Evolutionary conservation across 2,113 vertebrate species (phyloP).

Genomic region (Ptyas mucosa): DNA sequence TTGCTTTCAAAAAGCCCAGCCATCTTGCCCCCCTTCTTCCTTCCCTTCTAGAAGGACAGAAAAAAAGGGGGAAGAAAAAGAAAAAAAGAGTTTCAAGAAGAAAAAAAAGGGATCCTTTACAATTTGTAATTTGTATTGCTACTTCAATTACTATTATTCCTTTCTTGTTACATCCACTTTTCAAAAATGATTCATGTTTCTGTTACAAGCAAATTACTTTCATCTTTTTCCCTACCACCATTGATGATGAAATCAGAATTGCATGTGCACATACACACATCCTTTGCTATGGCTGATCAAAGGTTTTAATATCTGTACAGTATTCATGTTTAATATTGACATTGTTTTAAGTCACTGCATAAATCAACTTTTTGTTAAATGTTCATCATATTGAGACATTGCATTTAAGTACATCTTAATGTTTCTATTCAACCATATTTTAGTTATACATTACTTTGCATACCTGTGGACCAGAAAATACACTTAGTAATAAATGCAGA

Average conservation of each 20-base stretch:
- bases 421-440: background rate
- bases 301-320: background rate
- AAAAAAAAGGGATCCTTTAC: no score
- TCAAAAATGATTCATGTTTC: slow-evolving; percentile 32
- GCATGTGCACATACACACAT: background rate
- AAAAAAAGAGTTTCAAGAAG: no score
- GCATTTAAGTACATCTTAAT: background rate
- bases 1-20: no score
- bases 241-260: background rate
- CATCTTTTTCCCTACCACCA: background rate
- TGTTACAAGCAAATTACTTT: slow-evolving; percentile 55
- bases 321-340: slow-evolving; percentile 27
- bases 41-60: no score
- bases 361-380: slow-evolving; percentile 33
- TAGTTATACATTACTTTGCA: background rate
- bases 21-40: no score
- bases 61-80: no score
- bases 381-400: slow-evolving; percentile 42
- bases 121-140: no score
- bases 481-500: background rate
- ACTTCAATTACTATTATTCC: no score
- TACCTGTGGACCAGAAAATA: background rate
- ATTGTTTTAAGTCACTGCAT: slow-evolving; percentile 22
- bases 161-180: no score
- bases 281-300: background rate